Evolutionary conservation across 1,140 invertebrate genomes (phyloP).

Genomic region (Phymastichus coffea): DNA sequence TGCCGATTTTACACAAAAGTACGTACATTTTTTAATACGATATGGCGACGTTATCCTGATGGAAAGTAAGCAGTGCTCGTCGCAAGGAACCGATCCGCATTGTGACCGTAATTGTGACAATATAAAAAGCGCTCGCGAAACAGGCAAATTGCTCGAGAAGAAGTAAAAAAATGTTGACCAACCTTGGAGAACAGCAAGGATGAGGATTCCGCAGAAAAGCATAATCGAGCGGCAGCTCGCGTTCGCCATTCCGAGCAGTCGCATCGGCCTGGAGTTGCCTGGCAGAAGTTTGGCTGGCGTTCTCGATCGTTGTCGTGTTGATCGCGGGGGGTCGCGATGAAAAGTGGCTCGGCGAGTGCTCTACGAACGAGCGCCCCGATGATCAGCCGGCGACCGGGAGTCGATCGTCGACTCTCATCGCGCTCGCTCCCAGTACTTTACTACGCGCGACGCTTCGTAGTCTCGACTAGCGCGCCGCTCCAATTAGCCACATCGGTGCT

Average conservation of each 20-base stretch:
- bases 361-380: not conserved
- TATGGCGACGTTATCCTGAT: no score
- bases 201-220: conserved; percentile 40
- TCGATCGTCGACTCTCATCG: conserved; percentile 1
- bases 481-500: not conserved
- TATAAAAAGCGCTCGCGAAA: no score
- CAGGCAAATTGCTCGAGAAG: no score
- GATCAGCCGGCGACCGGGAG: not conserved
- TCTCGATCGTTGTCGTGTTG: not conserved
- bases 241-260: conserved; percentile 28
- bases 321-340: not conserved
- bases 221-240: conserved; percentile 43
- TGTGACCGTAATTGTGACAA: conserved; percentile 26
- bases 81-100: not conserved
- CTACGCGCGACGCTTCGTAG: no score
- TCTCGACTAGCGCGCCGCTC: no score
- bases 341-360: not conserved
- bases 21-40: no score
- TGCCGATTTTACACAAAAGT: no score
- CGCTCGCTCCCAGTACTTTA: no score
- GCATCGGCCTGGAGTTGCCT: not conserved
- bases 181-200: conserved; percentile 44
- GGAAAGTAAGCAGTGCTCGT: no score
- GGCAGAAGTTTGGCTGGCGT: no score
- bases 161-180: conserved; percentile 34